Conservation (phyloP, 2,113 vertebrate genomes). For the Hemicordylus capensis region DNA sequence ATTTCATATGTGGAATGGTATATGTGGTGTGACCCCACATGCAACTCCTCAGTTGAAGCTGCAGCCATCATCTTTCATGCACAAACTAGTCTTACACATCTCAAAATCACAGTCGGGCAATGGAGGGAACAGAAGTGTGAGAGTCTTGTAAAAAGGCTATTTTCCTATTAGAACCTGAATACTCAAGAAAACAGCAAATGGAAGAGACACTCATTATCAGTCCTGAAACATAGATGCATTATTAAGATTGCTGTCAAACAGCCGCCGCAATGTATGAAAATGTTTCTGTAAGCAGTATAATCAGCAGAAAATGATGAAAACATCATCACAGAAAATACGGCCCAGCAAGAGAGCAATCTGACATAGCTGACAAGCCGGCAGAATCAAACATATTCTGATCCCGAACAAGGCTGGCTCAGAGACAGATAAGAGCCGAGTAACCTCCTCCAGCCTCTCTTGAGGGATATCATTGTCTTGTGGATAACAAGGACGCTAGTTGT, state of each 20-base stretch:
- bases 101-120: not conserved
- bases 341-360: slow-evolving; percentile 26
- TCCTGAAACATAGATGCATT: not conserved
- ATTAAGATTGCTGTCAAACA: slow-evolving; percentile 42
- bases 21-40: too few relatives aligned
- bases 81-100: not conserved
- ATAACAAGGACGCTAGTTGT: slow-evolving; percentile 28
- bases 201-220: not conserved
- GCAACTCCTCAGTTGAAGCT: too few relatives aligned
- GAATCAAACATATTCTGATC: slow-evolving; percentile 38
- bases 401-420: slow-evolving; percentile 17
- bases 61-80: not conserved
- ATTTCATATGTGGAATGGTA: too few relatives aligned
- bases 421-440: slow-evolving; percentile 41
- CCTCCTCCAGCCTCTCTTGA: slow-evolving; percentile 27
- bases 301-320: slow-evolving; percentile 51
- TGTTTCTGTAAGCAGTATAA: slow-evolving; percentile 36
- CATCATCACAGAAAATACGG: slow-evolving; percentile 46
- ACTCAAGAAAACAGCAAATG: not conserved
- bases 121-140: not conserved
- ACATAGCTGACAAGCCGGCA: slow-evolving; percentile 38
- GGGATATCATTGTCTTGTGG: slow-evolving; percentile 36
- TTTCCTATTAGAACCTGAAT: not conserved
- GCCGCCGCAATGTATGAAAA: slow-evolving; percentile 4
- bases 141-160: not conserved